Evolutionary conservation across 1,140 invertebrate genomes (phyloP), one percentile per base, ranked within the genome.

Genomic region (Drosophila seguyi): DNA sequence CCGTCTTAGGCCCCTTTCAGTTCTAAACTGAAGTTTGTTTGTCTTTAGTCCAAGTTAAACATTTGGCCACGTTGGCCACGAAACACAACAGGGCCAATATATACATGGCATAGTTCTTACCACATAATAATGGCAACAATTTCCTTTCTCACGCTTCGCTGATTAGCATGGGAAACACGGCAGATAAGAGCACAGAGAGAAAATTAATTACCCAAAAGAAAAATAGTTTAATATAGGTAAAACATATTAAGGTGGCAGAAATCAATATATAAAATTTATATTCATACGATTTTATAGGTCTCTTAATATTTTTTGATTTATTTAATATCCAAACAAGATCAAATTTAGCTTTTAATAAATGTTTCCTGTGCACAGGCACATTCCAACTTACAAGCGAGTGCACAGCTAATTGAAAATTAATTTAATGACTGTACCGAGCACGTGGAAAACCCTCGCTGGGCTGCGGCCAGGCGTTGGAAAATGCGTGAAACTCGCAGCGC

Each of bases 331-430:
- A 42, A 42, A 5, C 13, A 4, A 25, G 1, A 25, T 25, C 1
- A 47, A 16, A 25, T n/a, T n/a, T n/a, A n/a, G n/a, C n/a, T n/a
- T n/a, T n/a, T n/a, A n/a, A n/a, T n/a, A n/a, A 25, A 25, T 58
- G 25, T 10, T 61, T 8, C 5, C 16, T 34, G 56, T 65, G 31
- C 27, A 38, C 22, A 4, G 29, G 6, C 57, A 45, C 57, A 45
- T 62, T 44, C 25, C 14, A n/a, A 7, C 38, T 44, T 20, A 14
- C 52, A 42, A 41, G 39, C 67, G 34, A 60, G 56, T 61, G 76
- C 36, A n/a, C 36, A 60, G 57, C 79, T 87, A 86, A 86, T 87
- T 86, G 58, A 79, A 82, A 75, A 71, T 62, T 79, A 61, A 86
- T 79, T 82, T 63, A 65, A 68, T 67, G 48, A 42, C 31, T 42